A percentile compares a stretch with the other conserved stretches of the same genome.
Conservation (phyloP, 2,797 vertebrate genomes). For the Scyliorhinus canicula region DNA sequence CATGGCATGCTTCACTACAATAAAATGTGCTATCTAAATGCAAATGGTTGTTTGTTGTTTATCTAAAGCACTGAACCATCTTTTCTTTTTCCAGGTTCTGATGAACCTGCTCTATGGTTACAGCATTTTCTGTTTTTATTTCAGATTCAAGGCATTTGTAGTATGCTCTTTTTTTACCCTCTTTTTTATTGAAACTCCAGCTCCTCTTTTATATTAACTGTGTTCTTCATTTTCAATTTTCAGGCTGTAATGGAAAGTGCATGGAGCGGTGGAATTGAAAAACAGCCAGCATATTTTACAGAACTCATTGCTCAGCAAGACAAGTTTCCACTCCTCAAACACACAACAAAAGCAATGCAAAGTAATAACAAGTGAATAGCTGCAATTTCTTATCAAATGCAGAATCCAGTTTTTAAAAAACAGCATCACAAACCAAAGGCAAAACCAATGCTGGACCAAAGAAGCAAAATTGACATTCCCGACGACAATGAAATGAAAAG, state of each 20-base stretch:
- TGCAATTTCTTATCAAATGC: background rate
- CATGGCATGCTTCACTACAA: background rate
- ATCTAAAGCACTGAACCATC: background rate
- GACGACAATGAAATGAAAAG: background rate
- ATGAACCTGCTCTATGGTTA: background rate
- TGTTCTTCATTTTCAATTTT: background rate
- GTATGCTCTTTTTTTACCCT: background rate
- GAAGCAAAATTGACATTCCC: background rate
- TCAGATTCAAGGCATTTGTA: background rate
- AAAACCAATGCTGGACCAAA: background rate
- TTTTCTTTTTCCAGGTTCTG: background rate
- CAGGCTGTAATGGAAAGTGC: background rate
- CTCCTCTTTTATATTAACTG: background rate
- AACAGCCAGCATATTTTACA: constrained; percentile 9
- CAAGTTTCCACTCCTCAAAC: constrained; percentile 7
- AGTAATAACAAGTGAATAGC: background rate
- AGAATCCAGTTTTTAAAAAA: background rate
- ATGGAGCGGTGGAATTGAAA: background rate
- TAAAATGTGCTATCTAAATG: background rate
- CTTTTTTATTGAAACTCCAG: background rate
- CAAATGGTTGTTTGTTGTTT: background rate
- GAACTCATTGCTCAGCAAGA: background rate
- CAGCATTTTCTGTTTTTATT: background rate
- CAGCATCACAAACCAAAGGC: background rate
- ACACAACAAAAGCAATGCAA: background rate